A percentile compares a stretch with the other conserved stretches of the same genome.
phyloP scores from a whole-genome alignment of 2,113 vertebrate species.

The Datnioides undecimradiatus region DNA sequence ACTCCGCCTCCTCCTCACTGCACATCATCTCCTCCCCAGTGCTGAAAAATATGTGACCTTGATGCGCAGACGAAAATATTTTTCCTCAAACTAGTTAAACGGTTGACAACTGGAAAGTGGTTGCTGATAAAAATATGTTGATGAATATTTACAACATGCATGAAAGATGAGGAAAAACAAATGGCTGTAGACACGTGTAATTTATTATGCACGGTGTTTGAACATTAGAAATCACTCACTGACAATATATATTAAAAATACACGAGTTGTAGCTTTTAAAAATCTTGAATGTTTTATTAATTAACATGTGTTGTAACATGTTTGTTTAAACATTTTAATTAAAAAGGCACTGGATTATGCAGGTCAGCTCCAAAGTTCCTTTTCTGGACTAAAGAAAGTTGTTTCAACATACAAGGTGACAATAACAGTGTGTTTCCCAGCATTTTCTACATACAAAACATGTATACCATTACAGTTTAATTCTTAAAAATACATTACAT shows the following conservation, averaged over 20 bases:
- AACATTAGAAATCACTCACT: constrained; percentile 55
- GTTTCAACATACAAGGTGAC: constrained; percentile 48
- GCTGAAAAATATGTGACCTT: not conserved
- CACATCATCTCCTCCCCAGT: constrained; percentile 41
- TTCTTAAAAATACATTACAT: constrained; percentile 79
- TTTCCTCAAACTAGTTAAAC: not conserved
- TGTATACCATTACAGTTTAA: constrained; percentile 58
- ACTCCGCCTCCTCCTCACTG: constrained; percentile 34
- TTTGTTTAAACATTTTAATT: constrained; percentile 55
- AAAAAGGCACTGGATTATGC: constrained; percentile 76
- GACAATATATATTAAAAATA: constrained; percentile 57
- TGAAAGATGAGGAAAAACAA: not conserved
- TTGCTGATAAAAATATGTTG: not conserved
- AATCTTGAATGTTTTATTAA: constrained; percentile 56
- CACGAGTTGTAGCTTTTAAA: constrained; percentile 48
- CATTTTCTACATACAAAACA: constrained; percentile 70
- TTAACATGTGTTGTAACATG: constrained; percentile 70
- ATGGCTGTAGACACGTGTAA: constrained; percentile 30
- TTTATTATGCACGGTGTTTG: constrained; percentile 65
- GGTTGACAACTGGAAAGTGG: not conserved
- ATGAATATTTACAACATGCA: not conserved
- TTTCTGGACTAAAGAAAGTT: constrained; percentile 52
- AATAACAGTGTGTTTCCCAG: constrained; percentile 51
- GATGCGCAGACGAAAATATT: not conserved
- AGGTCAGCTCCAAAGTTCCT: not conserved